Evolutionary conservation across 2,888 invertebrate genomes (phyloP).

Genomic region (Psylliodes chrysocephalus): DNA sequence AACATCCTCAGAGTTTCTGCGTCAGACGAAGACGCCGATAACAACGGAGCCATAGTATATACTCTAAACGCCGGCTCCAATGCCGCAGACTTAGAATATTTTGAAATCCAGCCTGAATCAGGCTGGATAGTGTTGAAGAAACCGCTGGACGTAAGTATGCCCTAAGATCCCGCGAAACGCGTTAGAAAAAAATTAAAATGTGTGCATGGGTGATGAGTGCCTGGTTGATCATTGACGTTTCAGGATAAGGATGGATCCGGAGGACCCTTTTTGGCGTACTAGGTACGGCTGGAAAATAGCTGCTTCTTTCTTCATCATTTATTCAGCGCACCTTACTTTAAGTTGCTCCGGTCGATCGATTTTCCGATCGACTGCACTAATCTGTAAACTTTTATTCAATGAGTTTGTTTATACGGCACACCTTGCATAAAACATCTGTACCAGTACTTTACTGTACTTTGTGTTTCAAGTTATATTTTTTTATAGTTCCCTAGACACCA

Average conservation of each 20-base stretch:
- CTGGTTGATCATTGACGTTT: slow-evolving; percentile 44
- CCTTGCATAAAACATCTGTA: slow-evolving; percentile 61
- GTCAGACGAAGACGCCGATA: slow-evolving; percentile 96
- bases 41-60: slow-evolving; percentile 95
- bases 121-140: slow-evolving; percentile 97
- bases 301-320: slow-evolving; percentile 75
- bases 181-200: slow-evolving; percentile 25
- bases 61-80: slow-evolving; percentile 90
- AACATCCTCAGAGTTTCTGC: slow-evolving; percentile 95
- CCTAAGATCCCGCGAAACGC: slow-evolving; percentile 17
- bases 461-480: slow-evolving; percentile 44
- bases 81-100: slow-evolving; percentile 91
- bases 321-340: slow-evolving; percentile 78
- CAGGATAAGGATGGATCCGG: slow-evolving; percentile 36
- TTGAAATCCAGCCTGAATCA: slow-evolving; percentile 95
- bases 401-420: slow-evolving; percentile 75
- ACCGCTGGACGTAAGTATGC: slow-evolving; percentile 93
- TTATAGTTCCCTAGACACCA: slow-evolving; percentile 35
- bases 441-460: slow-evolving; percentile 51
- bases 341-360: slow-evolving; percentile 69
- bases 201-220: slow-evolving; percentile 26
- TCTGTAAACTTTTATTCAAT: slow-evolving; percentile 64
- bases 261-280: slow-evolving; percentile 40
- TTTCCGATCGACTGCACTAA: slow-evolving; percentile 64
- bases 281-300: slow-evolving; percentile 63